Conservation (phyloP, 1,140 invertebrate species). For the Drosophila virilis region DNA sequence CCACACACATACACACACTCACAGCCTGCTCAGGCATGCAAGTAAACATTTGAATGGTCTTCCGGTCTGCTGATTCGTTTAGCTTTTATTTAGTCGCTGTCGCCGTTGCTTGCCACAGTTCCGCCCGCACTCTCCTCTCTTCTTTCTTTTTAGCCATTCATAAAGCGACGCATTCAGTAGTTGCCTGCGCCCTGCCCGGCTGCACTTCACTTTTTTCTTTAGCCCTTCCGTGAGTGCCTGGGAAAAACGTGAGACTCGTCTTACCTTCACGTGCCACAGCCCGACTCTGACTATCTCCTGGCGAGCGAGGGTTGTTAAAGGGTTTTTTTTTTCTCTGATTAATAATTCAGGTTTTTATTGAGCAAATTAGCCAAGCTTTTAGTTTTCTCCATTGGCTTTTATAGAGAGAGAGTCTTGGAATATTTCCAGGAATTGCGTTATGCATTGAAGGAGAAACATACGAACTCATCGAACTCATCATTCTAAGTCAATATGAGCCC, state of each 20-base stretch:
- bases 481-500: too few species aligned
- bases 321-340: too few species aligned
- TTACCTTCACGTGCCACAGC: constrained; percentile 7
- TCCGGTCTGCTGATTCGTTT: constrained; percentile 77
- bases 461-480: too few species aligned
- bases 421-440: too few species aligned
- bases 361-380: too few species aligned
- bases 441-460: too few species aligned
- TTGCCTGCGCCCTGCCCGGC: background rate
- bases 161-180: constrained; percentile 34
- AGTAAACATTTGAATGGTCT: constrained; percentile 72
- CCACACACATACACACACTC: constrained; percentile 20
- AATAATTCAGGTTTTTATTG: too few species aligned
- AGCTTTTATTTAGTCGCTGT: constrained; percentile 59
- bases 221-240: constrained; percentile 28
- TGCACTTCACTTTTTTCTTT: constrained; percentile 35
- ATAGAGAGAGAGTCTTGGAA: too few species aligned
- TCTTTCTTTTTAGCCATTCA: constrained; percentile 40
- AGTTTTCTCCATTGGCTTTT: too few species aligned
- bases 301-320: constrained; percentile 5
- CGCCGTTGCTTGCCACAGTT: constrained; percentile 10
- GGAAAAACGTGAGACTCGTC: constrained; percentile 27
- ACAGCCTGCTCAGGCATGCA: constrained; percentile 29
- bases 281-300: constrained; percentile 10
- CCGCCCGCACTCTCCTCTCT: background rate